Percentiles rank a stretch among this genome's conserved stretches.
Conservation (phyloP, 2,113 vertebrate species). For the Macrotus californicus region DNA sequence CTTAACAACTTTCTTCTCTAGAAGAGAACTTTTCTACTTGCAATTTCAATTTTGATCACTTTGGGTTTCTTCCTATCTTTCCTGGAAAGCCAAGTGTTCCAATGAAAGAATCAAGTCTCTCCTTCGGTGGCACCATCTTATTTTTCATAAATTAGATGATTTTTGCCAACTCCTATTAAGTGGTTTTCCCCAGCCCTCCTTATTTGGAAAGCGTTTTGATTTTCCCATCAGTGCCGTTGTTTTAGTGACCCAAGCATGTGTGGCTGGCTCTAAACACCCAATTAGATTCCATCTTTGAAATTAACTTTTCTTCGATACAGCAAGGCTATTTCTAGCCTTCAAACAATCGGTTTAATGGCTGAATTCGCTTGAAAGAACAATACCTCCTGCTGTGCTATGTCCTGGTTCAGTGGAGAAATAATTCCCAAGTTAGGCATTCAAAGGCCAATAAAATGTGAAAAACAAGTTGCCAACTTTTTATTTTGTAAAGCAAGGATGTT, state of each 20-base stretch:
- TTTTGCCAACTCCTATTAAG: background rate
- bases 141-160: background rate
- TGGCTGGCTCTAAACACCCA: background rate
- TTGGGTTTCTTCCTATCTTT: background rate
- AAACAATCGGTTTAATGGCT: background rate
- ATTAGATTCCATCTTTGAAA: constrained; percentile 15
- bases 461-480: background rate
- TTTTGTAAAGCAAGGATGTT: constrained; percentile 18
- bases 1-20: background rate
- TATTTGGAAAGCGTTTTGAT: background rate
- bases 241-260: background rate
- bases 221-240: background rate
- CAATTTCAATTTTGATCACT: background rate
- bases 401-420: constrained; percentile 21
- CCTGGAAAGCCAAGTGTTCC: background rate
- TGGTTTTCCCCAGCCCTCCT: background rate
- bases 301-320: background rate
- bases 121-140: background rate
- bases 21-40: background rate
- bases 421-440: background rate
- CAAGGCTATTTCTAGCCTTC: constrained; percentile 5
- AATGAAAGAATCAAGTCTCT: background rate
- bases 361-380: background rate
- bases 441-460: constrained; percentile 20
- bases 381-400: background rate